Percentiles rank a stretch among this genome's conserved stretches.
Evolutionary conservation across 2,888 invertebrate genomes (phyloP).

Genomic region (Gryllus longicercus): DNA sequence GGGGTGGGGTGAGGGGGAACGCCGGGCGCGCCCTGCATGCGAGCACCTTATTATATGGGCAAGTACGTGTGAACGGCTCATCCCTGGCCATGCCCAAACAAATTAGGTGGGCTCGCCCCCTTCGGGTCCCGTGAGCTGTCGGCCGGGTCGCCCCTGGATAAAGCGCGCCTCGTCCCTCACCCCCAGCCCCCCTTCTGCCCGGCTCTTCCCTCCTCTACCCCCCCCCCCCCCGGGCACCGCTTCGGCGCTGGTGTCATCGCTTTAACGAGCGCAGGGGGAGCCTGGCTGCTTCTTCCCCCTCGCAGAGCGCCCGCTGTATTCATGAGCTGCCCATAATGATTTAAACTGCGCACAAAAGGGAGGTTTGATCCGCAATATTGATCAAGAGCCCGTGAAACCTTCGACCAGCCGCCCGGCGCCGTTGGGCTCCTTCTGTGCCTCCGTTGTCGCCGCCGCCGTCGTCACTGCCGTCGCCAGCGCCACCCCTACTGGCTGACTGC

Average conservation of each 20-base stretch:
- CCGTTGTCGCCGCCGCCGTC: not conserved
- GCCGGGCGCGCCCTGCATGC: not conserved
- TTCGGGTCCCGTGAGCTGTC: not conserved
- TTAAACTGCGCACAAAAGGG: conserved; percentile 17
- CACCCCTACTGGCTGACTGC: too few species aligned
- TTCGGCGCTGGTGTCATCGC: not conserved
- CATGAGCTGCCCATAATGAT: conserved; percentile 8
- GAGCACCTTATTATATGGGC: not conserved
- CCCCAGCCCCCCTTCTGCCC: not conserved
- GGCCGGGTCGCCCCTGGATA: too few species aligned
- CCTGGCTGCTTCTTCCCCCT: not conserved
- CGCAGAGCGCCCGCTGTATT: not conserved
- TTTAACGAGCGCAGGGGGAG: conserved; percentile 10
- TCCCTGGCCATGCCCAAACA: conserved; percentile 6
- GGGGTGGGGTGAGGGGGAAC: not conserved
- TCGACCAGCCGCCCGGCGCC: not conserved
- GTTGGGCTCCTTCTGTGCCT: not conserved
- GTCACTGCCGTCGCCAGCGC: too few species aligned
- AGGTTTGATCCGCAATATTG: conserved; percentile 17
- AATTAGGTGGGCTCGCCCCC: not conserved
- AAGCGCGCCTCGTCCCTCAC: too few species aligned
- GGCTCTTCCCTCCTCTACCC: not conserved
- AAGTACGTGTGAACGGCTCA: conserved; percentile 8
- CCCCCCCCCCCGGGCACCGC: not conserved
- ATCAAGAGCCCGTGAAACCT: conserved; percentile 10